These are phyloP conservation scores for Caenorhabditis sp. DNA, from an alignment of 2,888 invertebrate genomes.

Conservation along the genomic window DNA sequence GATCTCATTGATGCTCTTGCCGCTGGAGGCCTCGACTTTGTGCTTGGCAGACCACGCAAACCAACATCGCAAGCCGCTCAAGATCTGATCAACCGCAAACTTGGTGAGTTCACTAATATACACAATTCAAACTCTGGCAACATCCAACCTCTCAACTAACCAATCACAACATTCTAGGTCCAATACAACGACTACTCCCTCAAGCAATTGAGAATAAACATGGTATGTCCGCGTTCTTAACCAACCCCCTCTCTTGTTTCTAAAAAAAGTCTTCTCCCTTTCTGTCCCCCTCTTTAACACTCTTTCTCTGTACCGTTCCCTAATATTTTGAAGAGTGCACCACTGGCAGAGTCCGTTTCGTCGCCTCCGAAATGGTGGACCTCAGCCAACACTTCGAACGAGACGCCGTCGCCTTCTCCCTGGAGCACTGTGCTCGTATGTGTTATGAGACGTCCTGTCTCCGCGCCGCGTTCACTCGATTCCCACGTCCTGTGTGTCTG, in stretches of 20 bases:
- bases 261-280: conserved; percentile 22
- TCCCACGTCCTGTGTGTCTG: conserved; percentile 82
- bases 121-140: background rate
- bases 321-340: conserved; percentile 70
- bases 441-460: conserved; percentile 79
- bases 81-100: conserved; percentile 67
- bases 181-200: conserved; percentile 64
- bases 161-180: conserved; percentile 55
- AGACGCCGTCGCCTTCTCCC: conserved; percentile 77
- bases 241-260: conserved; percentile 18
- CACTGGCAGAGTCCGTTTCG: conserved; percentile 74
- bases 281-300: background rate
- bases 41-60: conserved; percentile 67
- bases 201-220: conserved; percentile 66
- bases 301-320: conserved; percentile 31
- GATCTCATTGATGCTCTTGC: conserved; percentile 76
- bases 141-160: conserved; percentile 15
- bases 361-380: conserved; percentile 75
- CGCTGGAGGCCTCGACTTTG: conserved; percentile 73
- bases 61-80: conserved; percentile 65
- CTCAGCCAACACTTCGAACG: conserved; percentile 78
- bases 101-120: conserved; percentile 54
- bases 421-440: conserved; percentile 80
- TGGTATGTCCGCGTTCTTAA: conserved; percentile 60
- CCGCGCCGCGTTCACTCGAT: conserved; percentile 80